A percentile compares a stretch with the other conserved stretches of the same genome.
These are phyloP conservation scores for Heteractis magnifica DNA, from an alignment of 92 coral and sea anemone species.

Conservation along the genomic window DNA sequence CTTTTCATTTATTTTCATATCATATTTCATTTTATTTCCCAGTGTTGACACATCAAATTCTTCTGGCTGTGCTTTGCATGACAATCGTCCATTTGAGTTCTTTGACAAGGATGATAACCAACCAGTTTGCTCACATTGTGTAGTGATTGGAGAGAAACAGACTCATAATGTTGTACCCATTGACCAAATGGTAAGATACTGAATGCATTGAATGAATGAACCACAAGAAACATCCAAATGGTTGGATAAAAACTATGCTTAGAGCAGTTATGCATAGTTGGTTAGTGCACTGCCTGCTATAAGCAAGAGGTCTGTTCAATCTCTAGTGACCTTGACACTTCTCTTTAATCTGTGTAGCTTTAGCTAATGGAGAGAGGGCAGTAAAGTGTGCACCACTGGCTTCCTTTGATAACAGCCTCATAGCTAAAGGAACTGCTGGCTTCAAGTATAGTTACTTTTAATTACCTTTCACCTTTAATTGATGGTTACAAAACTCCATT, in stretches of 20 bases:
- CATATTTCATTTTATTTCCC: background rate
- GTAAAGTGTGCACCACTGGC: too few species aligned
- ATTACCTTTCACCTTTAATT: too few species aligned
- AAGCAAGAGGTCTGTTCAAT: too few species aligned
- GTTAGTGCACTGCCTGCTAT: slow-evolving; percentile 55
- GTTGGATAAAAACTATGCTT: too few species aligned
- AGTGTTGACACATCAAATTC: background rate
- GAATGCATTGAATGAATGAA: background rate
- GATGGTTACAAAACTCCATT: too few species aligned
- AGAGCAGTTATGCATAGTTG: slow-evolving; percentile 56
- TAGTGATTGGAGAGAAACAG: slow-evolving; percentile 70
- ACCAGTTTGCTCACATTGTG: slow-evolving; percentile 94
- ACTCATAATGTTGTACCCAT: slow-evolving; percentile 71
- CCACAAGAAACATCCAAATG: background rate
- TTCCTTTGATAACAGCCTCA: too few species aligned
- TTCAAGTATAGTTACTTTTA: too few species aligned
- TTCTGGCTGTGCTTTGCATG: slow-evolving; percentile 73
- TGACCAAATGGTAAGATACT: slow-evolving; percentile 61
- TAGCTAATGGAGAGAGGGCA: too few species aligned
- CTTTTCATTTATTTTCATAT: background rate
- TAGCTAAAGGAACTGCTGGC: too few species aligned
- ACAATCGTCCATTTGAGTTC: slow-evolving; percentile 80
- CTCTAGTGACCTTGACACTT: too few species aligned
- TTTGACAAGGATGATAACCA: slow-evolving; percentile 73
- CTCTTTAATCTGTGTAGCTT: too few species aligned